A percentile compares a stretch with the other conserved stretches of the same genome.
Evolutionary conservation across 2,888 invertebrate genomes (phyloP).

Genomic region (Metellina segmentata): DNA sequence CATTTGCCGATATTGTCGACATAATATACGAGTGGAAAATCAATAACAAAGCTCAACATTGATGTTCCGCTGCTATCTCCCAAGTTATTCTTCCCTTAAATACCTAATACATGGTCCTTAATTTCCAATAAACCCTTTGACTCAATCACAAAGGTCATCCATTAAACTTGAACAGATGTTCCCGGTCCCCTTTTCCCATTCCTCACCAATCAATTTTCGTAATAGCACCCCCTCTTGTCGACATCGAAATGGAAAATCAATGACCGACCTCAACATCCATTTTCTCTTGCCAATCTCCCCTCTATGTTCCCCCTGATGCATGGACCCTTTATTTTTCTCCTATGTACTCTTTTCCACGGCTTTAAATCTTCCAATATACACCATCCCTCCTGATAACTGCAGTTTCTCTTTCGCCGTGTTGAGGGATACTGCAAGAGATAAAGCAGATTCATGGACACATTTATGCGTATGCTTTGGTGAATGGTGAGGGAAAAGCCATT

Average conservation of each 20-base stretch:
- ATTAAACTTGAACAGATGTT: neutral
- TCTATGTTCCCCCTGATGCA: slow-evolving; percentile 4
- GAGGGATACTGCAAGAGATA: neutral
- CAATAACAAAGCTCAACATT: no score
- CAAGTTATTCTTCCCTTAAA: neutral
- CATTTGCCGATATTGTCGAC: no score
- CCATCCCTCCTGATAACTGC: neutral
- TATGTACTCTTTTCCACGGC: neutral
- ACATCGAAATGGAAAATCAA: neutral
- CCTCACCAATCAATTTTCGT: neutral
- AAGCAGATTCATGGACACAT: slow-evolving; percentile 2
- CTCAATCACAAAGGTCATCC: neutral
- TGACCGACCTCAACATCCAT: neutral
- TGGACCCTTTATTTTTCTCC: slow-evolving; percentile 22
- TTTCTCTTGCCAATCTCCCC: neutral
- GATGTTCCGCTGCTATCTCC: neutral
- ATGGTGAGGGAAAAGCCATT: neutral
- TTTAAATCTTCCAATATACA: neutral
- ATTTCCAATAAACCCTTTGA: neutral
- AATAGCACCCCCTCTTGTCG: neutral
- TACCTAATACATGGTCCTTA: neutral
- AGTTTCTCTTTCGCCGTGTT: neutral
- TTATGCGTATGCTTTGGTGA: no score
- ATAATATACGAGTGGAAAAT: no score
- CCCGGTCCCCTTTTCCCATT: neutral